phyloP scores from a whole-genome alignment of 1,140 invertebrate species.

The Leptonema lineaticorne region DNA sequence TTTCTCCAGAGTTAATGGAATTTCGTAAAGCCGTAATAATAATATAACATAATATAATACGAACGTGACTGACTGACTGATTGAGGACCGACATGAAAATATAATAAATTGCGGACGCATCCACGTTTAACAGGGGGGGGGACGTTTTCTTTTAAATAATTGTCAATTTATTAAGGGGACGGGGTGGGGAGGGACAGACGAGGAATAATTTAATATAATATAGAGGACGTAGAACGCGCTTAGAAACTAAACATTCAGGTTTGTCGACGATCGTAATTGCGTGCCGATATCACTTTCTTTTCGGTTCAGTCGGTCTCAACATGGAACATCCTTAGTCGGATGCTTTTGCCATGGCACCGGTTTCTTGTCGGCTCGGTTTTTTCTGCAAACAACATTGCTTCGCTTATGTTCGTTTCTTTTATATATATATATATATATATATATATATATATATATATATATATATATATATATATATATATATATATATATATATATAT shows the following conservation, averaged over 20 bases:
- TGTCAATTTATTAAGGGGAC: no score
- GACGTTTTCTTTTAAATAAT: no score
- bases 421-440: neutral
- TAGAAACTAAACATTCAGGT: slow-evolving; percentile 17
- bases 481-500: no score
- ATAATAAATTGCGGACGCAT: no score
- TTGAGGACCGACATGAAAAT: no score
- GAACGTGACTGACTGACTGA: no score
- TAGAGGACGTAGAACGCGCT: neutral
- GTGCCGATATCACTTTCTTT: slow-evolving; percentile 12
- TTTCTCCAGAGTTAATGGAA: neutral
- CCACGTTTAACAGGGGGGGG: no score
- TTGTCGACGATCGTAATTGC: slow-evolving; percentile 10
- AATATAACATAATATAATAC: no score
- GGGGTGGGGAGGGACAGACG: no score
- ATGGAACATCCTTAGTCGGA: slow-evolving; percentile 7
- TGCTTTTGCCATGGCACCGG: slow-evolving; percentile 6
- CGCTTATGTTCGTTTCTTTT: neutral
- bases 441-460: no score
- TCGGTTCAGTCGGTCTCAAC: neutral
- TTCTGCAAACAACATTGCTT: neutral
- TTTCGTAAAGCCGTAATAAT: neutral
- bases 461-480: no score
- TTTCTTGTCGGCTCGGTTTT: neutral
- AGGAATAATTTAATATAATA: no score